Percentiles rank a stretch among this genome's conserved stretches.
Conservation (phyloP, 2,113 vertebrate genomes). For the Vulpes vulpes region DNA sequence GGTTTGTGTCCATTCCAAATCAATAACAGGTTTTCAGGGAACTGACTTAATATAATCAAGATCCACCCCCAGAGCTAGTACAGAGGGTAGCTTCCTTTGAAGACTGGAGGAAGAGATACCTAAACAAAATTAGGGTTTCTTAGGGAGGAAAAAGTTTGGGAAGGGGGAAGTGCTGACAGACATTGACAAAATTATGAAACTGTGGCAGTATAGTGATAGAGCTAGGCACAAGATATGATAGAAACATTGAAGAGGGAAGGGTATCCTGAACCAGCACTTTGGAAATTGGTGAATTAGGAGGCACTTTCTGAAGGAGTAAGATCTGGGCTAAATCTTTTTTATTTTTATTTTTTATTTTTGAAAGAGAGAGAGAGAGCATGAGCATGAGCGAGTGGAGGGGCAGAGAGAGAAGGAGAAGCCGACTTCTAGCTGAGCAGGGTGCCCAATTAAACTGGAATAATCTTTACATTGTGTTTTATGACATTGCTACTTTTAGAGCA, state of each 20-base stretch:
- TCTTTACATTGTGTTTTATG: slow-evolving; percentile 30
- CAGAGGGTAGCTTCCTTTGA: neutral
- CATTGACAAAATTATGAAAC: neutral
- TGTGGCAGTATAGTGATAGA: neutral
- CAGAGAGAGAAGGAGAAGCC: no score
- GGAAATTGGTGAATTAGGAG: neutral
- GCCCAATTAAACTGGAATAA: neutral
- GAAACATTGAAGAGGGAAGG: neutral
- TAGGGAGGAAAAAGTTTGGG: neutral
- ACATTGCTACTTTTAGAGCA: slow-evolving; percentile 10
- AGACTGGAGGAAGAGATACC: neutral
- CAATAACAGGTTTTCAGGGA: neutral
- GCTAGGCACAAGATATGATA: neutral
- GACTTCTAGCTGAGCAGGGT: no score
- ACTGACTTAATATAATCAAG: neutral
- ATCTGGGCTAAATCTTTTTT: neutral
- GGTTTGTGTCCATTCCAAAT: neutral
- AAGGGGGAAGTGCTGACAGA: neutral
- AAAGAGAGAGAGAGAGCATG: no score
- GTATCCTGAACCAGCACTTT: neutral
- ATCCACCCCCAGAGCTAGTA: neutral
- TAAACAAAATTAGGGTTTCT: neutral
- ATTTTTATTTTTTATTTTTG: no score
- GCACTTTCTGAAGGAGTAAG: slow-evolving; percentile 17
- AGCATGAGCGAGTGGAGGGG: no score